A percentile compares a stretch with the other conserved stretches of the same genome.
Evolutionary conservation across 2,113 vertebrate genomes (phyloP).

Genomic region (Mus spicilegus): DNA sequence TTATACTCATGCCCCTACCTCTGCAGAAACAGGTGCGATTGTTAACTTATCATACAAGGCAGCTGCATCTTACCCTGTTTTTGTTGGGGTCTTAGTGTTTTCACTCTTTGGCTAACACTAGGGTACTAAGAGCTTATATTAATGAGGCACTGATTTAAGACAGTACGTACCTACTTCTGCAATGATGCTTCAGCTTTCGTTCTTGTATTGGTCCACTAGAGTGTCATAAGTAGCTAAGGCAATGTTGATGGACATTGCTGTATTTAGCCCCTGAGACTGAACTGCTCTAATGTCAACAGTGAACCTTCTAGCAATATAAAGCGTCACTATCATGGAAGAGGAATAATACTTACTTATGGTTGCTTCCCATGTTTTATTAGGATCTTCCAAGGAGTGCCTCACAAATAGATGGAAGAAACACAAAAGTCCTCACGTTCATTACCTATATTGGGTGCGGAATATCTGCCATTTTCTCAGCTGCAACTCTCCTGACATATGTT

Average conservation of each 20-base stretch:
- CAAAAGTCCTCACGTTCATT: conserved; percentile 93
- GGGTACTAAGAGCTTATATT: background rate
- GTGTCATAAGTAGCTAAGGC: background rate
- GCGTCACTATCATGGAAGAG: background rate
- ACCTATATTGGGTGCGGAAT: conserved; percentile 96
- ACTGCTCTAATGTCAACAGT: background rate
- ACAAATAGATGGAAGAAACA: conserved; percentile 88
- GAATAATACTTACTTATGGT: background rate
- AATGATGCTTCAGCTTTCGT: conserved; percentile 24
- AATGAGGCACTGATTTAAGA: background rate
- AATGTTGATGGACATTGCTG: background rate
- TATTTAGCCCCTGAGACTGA: background rate
- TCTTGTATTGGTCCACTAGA: background rate
- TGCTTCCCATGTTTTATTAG: conserved; percentile 83
- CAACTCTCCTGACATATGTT: conserved; percentile 96
- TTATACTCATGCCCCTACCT: background rate
- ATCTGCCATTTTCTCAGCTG: conserved; percentile 96
- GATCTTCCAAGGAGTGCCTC: conserved; percentile 90
- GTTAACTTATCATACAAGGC: background rate
- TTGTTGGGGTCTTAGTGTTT: background rate
- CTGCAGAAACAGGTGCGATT: background rate
- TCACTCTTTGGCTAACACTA: background rate
- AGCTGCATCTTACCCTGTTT: background rate
- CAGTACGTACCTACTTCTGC: background rate
- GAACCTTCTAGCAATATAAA: conserved; percentile 44